Conservation (phyloP, 64 coral and sea anemone species). For the Montipora cactus region DNA sequence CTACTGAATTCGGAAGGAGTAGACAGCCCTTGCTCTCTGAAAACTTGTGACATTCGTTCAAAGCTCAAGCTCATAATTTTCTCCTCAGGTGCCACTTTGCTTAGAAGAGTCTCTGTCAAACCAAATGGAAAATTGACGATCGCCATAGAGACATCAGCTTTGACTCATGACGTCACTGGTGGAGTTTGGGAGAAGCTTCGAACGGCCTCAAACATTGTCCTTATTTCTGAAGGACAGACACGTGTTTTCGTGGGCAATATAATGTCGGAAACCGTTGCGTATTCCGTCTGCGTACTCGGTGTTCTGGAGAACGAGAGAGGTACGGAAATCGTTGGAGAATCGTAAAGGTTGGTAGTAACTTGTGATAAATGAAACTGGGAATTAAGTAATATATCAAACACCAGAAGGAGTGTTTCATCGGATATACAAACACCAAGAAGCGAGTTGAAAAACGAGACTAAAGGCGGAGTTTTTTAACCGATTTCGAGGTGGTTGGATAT, state of each 20-base stretch:
- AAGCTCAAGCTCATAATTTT: neutral
- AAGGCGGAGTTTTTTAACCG: too few species aligned
- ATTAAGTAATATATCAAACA: too few species aligned
- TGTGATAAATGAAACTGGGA: neutral
- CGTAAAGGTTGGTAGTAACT: neutral
- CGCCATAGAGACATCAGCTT: conserved; percentile 76
- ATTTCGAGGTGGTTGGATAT: too few species aligned
- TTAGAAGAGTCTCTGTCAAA: conserved; percentile 61
- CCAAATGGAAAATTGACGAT: conserved; percentile 39
- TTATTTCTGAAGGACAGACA: conserved; percentile 41
- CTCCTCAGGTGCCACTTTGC: conserved; percentile 67
- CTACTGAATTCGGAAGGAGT: too few species aligned
- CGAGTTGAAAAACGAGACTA: too few species aligned
- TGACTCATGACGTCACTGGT: conserved; percentile 85
- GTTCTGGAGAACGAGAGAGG: conserved; percentile 33
- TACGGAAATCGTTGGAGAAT: conserved; percentile 56
- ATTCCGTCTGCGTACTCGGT: conserved; percentile 63
- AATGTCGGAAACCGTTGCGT: conserved; percentile 33
- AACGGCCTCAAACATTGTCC: conserved; percentile 82
- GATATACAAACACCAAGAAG: too few species aligned
- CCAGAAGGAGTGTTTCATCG: too few species aligned
- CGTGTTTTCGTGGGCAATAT: conserved; percentile 84
- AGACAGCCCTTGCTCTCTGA: neutral
- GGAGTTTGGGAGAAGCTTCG: conserved; percentile 80
- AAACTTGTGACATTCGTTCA: neutral